phyloP scores from a whole-genome alignment of 1,140 invertebrate species.

The Globodera ellingtonae region DNA sequence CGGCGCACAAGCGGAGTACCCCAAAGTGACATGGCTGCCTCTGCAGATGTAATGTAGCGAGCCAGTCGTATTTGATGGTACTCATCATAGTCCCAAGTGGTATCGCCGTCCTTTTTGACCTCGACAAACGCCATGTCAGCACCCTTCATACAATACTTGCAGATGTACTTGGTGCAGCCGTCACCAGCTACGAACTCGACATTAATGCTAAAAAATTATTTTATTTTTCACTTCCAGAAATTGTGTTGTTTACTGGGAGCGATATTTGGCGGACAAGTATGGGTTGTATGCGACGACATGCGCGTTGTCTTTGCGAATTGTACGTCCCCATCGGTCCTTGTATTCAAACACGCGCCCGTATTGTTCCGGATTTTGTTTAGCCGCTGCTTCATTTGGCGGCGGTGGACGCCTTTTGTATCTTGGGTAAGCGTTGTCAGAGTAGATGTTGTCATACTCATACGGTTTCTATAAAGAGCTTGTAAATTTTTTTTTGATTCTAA shows the following conservation, averaged over 20 bases:
- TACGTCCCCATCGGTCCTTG: background rate
- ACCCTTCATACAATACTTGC: background rate
- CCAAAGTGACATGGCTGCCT: background rate
- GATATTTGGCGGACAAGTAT: background rate
- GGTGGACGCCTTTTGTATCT: background rate
- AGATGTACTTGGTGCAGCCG: background rate
- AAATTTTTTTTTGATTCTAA: too few relatives aligned
- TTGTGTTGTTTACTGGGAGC: too few relatives aligned
- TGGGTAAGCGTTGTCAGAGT: constrained; percentile 11
- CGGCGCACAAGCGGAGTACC: background rate
- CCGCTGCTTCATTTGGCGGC: background rate
- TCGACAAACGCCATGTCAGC: constrained; percentile 2
- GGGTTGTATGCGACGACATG: constrained; percentile 4
- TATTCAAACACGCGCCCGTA: background rate
- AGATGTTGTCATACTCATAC: background rate
- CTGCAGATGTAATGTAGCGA: constrained; percentile 1
- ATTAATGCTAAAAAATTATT: too few relatives aligned
- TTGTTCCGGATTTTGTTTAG: background rate
- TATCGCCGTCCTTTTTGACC: background rate
- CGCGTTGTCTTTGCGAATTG: background rate
- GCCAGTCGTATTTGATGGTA: background rate
- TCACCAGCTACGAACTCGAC: constrained; percentile 8
- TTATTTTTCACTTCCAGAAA: too few relatives aligned
- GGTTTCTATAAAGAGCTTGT: too few relatives aligned
- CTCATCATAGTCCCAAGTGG: background rate